phyloP scores from a whole-genome alignment of 2,888 invertebrate species.

The Ennomos quercinarius region DNA sequence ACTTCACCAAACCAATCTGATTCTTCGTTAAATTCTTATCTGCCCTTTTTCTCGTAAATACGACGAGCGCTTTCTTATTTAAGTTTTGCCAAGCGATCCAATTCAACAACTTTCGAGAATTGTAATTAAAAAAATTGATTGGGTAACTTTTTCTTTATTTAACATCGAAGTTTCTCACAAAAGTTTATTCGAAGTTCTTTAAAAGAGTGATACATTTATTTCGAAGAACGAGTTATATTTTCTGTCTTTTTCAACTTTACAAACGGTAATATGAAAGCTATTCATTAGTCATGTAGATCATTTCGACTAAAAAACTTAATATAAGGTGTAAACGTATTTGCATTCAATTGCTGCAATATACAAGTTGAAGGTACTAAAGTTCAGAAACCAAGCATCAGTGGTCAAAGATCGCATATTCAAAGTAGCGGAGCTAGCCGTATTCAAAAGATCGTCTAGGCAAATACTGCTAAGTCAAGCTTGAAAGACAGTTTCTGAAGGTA shows the following conservation, averaged over 20 bases:
- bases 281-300: too few species aligned
- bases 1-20: conserved; percentile 22
- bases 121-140: conserved; percentile 56
- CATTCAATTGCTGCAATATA: too few species aligned
- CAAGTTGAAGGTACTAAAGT: conserved; percentile 1
- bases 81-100: conserved; percentile 19
- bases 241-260: conserved; percentile 11
- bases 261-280: neutral
- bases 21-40: conserved; percentile 23
- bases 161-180: conserved; percentile 46
- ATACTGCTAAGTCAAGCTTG: conserved; percentile 11
- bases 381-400: neutral
- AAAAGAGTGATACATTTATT: conserved; percentile 36
- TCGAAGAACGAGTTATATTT: conserved; percentile 17
- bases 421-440: neutral
- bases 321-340: too few species aligned
- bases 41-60: conserved; percentile 26
- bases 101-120: conserved; percentile 34
- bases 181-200: conserved; percentile 39
- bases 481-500: conserved; percentile 15
- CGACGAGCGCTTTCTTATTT: conserved; percentile 21
- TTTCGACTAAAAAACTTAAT: too few species aligned
- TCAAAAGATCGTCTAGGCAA: conserved; percentile 21
- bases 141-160: conserved; percentile 51
- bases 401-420: neutral